These are phyloP conservation scores for Cairina moschata DNA, from an alignment of 2,113 vertebrate species.

Conservation along the genomic window DNA sequence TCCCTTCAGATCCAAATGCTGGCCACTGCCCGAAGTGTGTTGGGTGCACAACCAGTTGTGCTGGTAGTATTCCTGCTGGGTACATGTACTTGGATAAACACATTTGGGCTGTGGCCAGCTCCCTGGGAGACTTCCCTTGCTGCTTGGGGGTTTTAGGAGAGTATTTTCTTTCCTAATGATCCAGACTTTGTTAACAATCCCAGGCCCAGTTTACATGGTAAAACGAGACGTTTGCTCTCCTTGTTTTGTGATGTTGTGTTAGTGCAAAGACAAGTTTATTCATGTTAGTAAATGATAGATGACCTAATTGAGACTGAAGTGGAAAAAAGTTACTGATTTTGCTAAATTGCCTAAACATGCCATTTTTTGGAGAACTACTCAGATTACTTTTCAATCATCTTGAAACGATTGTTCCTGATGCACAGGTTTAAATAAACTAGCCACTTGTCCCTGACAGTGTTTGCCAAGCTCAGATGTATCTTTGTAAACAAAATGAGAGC, in stretches of 20 bases:
- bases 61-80: not conserved
- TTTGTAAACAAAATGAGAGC: not conserved
- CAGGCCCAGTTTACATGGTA: not conserved
- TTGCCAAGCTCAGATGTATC: not conserved
- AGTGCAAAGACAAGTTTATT: slow-evolving; percentile 21
- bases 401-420: slow-evolving; percentile 29
- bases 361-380: slow-evolving; percentile 31
- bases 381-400: not conserved
- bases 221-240: not conserved
- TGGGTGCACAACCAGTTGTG: not conserved
- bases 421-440: slow-evolving; percentile 34
- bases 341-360: not conserved
- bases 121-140: not conserved
- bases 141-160: not conserved
- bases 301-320: slow-evolving; percentile 47
- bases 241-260: slow-evolving; percentile 35
- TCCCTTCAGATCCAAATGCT: not conserved
- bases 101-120: not conserved
- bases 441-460: not conserved
- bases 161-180: not conserved
- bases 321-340: slow-evolving; percentile 36
- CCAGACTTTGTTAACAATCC: slow-evolving; percentile 27
- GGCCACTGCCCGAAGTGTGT: not conserved
- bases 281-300: slow-evolving; percentile 34
- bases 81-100: not conserved